Evolutionary conservation across 2,888 invertebrate genomes (phyloP).

Genomic region (Ecliptopera silaceata): DNA sequence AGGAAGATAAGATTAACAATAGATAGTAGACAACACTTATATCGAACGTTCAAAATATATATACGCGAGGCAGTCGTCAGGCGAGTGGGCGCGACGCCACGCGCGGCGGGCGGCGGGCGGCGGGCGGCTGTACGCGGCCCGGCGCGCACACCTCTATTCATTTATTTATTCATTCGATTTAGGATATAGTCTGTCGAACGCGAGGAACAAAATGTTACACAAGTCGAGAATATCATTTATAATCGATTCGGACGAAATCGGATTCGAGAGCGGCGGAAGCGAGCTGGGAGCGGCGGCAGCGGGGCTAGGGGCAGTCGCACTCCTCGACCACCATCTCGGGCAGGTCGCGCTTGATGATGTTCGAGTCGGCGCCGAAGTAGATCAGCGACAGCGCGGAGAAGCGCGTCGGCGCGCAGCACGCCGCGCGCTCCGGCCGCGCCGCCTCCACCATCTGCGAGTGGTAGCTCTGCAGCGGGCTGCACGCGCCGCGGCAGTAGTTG

Average conservation of each 20-base stretch:
- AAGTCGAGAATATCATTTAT: constrained; percentile 82
- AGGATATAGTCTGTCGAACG: constrained; percentile 83
- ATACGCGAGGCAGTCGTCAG: constrained; percentile 33
- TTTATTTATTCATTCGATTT: constrained; percentile 68
- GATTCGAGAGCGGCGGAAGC: constrained; percentile 79
- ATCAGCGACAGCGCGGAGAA: constrained; percentile 96
- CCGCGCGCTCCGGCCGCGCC: constrained; percentile 93
- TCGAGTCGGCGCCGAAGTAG: constrained; percentile 94
- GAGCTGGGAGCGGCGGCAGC: constrained; percentile 57
- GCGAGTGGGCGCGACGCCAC: constrained; percentile 25
- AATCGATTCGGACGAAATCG: constrained; percentile 79
- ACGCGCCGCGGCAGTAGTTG: constrained; percentile 96
- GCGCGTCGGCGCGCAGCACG: constrained; percentile 96
- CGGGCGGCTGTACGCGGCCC: constrained; percentile 47
- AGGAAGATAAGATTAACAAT: constrained; percentile 30
- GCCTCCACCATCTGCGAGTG: constrained; percentile 96
- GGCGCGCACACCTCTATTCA: constrained; percentile 46
- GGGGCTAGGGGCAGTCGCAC: constrained; percentile 93
- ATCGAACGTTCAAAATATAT: constrained; percentile 30
- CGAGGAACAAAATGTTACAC: constrained; percentile 83
- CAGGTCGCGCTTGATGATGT: constrained; percentile 95
- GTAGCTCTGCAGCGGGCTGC: constrained; percentile 92
- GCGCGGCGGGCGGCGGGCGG: constrained; percentile 3
- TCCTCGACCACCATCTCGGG: constrained; percentile 98
- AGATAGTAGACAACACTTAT: constrained; percentile 32